Conservation (phyloP, 1,140 invertebrate species). For the Pseudomyrmex sp. region DNA sequence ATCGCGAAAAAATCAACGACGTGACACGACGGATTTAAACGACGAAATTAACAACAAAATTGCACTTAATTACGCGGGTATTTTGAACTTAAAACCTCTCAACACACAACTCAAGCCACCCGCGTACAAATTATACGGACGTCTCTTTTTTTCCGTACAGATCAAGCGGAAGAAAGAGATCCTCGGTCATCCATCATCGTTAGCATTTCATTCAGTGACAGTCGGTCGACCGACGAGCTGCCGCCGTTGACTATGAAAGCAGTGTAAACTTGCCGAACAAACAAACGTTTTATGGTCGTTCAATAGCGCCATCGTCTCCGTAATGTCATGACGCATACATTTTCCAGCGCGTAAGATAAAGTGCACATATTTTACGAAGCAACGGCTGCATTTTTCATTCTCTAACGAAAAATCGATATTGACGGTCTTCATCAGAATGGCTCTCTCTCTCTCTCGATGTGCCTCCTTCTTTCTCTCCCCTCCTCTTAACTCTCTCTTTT, state of each 20-base stretch:
- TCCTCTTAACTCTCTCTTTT: background rate
- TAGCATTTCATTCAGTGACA: conserved; percentile 81
- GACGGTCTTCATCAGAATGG: conserved; percentile 52
- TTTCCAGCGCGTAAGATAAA: conserved; percentile 37
- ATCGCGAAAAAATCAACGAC: no score
- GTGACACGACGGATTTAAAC: background rate
- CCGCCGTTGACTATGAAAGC: conserved; percentile 72
- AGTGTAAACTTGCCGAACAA: conserved; percentile 79
- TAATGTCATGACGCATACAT: conserved; percentile 39
- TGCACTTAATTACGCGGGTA: conserved; percentile 10
- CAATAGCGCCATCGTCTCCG: conserved; percentile 52
- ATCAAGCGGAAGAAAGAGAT: conserved; percentile 64
- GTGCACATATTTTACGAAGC: conserved; percentile 49
- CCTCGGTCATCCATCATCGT: conserved; percentile 81
- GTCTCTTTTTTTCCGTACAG: background rate
- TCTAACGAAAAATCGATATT: conserved; percentile 57
- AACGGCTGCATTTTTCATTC: conserved; percentile 50
- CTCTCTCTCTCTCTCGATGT: background rate
- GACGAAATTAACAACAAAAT: conserved; percentile 1
- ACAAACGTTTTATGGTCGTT: conserved; percentile 77
- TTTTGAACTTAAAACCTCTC: conserved; percentile 9
- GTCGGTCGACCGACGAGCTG: conserved; percentile 66
- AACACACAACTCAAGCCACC: conserved; percentile 11
- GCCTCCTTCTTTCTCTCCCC: background rate
- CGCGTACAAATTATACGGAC: conserved; percentile 32